These are phyloP conservation scores for Mobula birostris DNA, from an alignment of 2,113 vertebrate species.

Conservation along the genomic window DNA sequence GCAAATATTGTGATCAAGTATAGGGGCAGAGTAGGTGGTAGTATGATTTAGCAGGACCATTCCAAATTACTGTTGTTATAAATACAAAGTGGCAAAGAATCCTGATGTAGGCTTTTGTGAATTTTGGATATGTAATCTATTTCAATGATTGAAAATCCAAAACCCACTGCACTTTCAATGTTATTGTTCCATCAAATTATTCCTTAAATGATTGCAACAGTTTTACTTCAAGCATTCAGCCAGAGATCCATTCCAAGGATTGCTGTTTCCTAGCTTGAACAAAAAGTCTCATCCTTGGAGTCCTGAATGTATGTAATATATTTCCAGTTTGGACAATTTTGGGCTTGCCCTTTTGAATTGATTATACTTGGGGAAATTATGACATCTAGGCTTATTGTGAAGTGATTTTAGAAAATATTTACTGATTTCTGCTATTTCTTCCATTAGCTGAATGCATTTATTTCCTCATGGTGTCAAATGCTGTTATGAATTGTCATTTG, in stretches of 20 bases:
- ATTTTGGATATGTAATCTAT: background rate
- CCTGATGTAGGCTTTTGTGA: too few species aligned
- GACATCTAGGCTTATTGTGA: too few species aligned
- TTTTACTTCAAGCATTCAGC: too few species aligned
- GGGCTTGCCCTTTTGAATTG: background rate
- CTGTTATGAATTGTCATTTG: background rate
- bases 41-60: background rate
- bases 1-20: background rate
- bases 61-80: background rate
- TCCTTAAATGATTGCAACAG: too few species aligned
- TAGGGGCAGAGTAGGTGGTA: background rate
- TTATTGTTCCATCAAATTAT: too few species aligned
- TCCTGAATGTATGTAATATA: background rate
- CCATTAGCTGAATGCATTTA: background rate
- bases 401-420: background rate
- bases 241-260: too few species aligned
- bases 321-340: background rate
- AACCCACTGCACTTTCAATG: too few species aligned
- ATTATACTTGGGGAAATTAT: background rate
- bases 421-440: background rate
- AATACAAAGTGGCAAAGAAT: too few species aligned
- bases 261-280: background rate
- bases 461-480: background rate
- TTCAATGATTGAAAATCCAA: too few species aligned
- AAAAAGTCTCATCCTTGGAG: background rate